These are phyloP conservation scores for Germaria angustata DNA, from an alignment of 2,888 invertebrate genomes.

Conservation along the genomic window DNA sequence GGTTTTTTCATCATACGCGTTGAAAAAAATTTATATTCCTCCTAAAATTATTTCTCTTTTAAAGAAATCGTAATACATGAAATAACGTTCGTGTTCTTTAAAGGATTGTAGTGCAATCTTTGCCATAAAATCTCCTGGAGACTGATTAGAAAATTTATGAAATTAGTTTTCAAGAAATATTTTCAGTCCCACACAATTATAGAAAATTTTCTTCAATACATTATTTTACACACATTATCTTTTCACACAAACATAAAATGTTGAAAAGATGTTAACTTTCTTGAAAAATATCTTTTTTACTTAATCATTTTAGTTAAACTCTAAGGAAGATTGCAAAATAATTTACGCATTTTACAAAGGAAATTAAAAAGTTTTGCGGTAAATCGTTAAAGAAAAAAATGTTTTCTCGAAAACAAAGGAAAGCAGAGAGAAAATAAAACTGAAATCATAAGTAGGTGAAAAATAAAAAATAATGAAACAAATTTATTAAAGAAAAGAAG, in stretches of 20 bases:
- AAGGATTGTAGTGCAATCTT: too few relatives aligned
- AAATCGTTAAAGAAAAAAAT: constrained; percentile 10
- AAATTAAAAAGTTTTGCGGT: constrained; percentile 35
- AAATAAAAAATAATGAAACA: constrained; percentile 1
- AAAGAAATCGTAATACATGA: too few relatives aligned
- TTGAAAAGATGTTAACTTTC: not conserved
- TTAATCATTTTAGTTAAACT: constrained; percentile 1
- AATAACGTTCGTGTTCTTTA: too few relatives aligned
- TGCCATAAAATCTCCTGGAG: too few relatives aligned
- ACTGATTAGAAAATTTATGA: too few relatives aligned
- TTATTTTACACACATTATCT: too few relatives aligned
- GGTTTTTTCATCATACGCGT: too few relatives aligned
- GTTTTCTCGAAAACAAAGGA: not conserved
- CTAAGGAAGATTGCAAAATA: not conserved
- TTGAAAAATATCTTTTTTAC: constrained; percentile 4
- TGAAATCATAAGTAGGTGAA: constrained; percentile 27
- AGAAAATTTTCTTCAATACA: too few relatives aligned
- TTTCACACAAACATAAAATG: not conserved
- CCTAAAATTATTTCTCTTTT: too few relatives aligned
- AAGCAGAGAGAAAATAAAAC: not conserved
- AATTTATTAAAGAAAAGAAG: not conserved
- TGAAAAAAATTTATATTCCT: too few relatives aligned
- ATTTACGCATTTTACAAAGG: constrained; percentile 16
- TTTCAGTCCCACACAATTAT: not conserved
- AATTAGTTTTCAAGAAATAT: too few relatives aligned